phyloP scores from a whole-genome alignment of 2,797 vertebrate genomes.

The Threskiornis aethiopicus region DNA sequence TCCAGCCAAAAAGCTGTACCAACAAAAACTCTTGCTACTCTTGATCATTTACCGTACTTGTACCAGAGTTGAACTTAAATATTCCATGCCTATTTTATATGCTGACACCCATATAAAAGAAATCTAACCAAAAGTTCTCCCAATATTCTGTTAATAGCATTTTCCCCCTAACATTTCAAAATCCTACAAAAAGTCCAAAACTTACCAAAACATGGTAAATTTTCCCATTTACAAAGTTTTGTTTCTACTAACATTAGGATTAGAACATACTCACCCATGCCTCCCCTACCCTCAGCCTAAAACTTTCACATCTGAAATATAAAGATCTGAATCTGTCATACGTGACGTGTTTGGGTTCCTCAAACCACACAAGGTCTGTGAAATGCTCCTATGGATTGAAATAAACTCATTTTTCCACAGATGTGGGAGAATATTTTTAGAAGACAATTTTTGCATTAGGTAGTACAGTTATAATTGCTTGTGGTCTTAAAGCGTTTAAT shows the following conservation, averaged over 20 bases:
- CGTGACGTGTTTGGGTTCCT: not conserved
- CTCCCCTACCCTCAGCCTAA: not conserved
- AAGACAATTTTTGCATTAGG: not conserved
- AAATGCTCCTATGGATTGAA: not conserved
- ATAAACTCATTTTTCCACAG: not conserved
- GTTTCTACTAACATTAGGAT: not conserved
- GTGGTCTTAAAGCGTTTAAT: not conserved
- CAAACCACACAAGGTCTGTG: not conserved
- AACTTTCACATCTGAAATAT: not conserved
- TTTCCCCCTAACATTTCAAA: not conserved
- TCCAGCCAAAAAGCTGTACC: constrained; percentile 69
- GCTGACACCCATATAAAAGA: constrained; percentile 29
- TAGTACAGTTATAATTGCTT: not conserved
- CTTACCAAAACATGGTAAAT: not conserved
- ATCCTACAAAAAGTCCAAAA: not conserved
- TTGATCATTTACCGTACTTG: constrained; percentile 49
- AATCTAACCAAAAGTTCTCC: constrained; percentile 13
- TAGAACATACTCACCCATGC: not conserved
- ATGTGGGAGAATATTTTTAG: not conserved
- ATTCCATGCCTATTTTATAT: constrained; percentile 26
- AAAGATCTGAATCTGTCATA: not conserved
- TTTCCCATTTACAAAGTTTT: not conserved
- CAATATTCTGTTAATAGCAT: not conserved
- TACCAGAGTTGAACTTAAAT: constrained; percentile 47
- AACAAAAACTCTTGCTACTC: constrained; percentile 62